A percentile compares a stretch with the other conserved stretches of the same genome.
phyloP scores from a whole-genome alignment of 35 echinoderm and acorn worm species.

The Holothuria glaberrima region DNA sequence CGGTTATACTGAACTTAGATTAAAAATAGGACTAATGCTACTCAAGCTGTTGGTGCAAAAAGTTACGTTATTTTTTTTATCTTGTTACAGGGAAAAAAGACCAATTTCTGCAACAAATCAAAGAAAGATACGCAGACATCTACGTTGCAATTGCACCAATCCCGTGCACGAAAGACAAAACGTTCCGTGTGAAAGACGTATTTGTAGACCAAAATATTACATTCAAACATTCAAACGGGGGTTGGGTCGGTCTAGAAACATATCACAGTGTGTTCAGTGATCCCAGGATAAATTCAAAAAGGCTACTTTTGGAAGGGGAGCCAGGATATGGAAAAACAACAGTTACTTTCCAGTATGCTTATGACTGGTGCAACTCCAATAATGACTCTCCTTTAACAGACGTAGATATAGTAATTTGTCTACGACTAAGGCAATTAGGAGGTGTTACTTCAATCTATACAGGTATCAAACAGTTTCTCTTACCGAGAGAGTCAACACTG shows the following conservation, averaged over 20 bases:
- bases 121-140: no score
- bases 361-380: background rate
- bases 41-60: no score
- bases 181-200: no score
- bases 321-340: conserved; percentile 23
- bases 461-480: background rate
- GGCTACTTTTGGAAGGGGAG: background rate
- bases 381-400: background rate
- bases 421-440: conserved; percentile 1
- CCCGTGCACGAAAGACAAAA: no score
- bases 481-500: background rate
- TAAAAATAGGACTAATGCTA: no score
- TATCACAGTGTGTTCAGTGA: background rate
- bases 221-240: background rate
- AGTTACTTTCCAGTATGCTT: background rate
- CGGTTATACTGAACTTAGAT: no score
- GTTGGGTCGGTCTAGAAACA: background rate
- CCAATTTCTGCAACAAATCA: no score
- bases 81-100: no score
- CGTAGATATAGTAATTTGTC: background rate
- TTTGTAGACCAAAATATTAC: no score
- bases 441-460: background rate
- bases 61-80: no score
- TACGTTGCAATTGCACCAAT: no score
- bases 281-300: background rate